Percentiles rank a stretch among this genome's conserved stretches.
phyloP scores from a whole-genome alignment of 1,140 invertebrate species.

The Tenebrio molitor region DNA sequence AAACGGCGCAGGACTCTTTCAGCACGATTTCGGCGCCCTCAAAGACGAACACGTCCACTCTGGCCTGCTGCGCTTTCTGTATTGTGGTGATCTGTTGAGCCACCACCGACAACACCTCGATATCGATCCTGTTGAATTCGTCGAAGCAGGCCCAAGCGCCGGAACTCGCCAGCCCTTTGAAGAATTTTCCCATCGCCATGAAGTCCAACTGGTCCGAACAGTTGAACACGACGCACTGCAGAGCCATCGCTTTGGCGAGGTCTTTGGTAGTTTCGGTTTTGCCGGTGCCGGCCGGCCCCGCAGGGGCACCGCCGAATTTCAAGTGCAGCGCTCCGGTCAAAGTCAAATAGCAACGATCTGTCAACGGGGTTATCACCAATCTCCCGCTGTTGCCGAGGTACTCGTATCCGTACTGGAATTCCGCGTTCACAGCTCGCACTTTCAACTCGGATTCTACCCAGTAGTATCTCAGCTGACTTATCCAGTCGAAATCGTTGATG shows the following conservation, averaged over 20 bases:
- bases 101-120: slow-evolving; percentile 75
- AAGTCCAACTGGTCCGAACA: slow-evolving; percentile 82
- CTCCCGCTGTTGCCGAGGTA: slow-evolving; percentile 92
- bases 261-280: slow-evolving; percentile 85
- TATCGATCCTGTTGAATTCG: slow-evolving; percentile 83
- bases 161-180: slow-evolving; percentile 73
- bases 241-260: slow-evolving; percentile 80
- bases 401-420: slow-evolving; percentile 93
- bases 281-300: slow-evolving; percentile 82
- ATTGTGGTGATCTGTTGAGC: slow-evolving; percentile 77
- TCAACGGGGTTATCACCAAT: slow-evolving; percentile 90
- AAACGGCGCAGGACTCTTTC: slow-evolving; percentile 77
- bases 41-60: slow-evolving; percentile 71
- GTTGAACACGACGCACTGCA: slow-evolving; percentile 84
- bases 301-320: slow-evolving; percentile 80
- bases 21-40: slow-evolving; percentile 72
- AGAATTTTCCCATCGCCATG: slow-evolving; percentile 79
- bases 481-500: slow-evolving; percentile 85
- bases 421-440: slow-evolving; percentile 77
- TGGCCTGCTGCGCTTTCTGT: slow-evolving; percentile 70
- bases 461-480: slow-evolving; percentile 82
- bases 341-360: slow-evolving; percentile 84
- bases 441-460: slow-evolving; percentile 71
- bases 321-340: slow-evolving; percentile 78
- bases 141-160: slow-evolving; percentile 86